Evolutionary conservation across 1,140 invertebrate species (phyloP).

Genomic region (Aphelinus certus): DNA sequence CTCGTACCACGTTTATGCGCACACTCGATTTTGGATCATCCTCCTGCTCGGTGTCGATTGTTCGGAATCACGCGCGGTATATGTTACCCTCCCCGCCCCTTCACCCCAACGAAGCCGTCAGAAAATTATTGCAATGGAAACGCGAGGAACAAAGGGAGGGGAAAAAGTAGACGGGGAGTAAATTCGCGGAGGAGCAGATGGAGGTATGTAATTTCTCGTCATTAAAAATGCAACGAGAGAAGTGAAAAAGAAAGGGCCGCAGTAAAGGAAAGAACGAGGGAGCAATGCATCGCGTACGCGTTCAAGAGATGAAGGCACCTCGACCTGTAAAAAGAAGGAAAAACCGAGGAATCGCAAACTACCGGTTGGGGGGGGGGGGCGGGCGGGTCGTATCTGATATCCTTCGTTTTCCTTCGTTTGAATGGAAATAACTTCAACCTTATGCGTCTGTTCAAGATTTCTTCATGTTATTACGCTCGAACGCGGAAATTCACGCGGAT

Average conservation of each 20-base stretch:
- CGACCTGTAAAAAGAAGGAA: slow-evolving; percentile 37
- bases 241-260: slow-evolving; percentile 15
- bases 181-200: neutral
- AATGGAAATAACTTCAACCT: neutral
- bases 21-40: too few species aligned
- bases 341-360: slow-evolving; percentile 62
- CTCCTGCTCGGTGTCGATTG: too few species aligned
- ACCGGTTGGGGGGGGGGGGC: slow-evolving; percentile 50
- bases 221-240: slow-evolving; percentile 20
- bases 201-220: slow-evolving; percentile 27
- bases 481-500: too few species aligned
- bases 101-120: too few species aligned
- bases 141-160: too few species aligned
- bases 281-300: neutral
- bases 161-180: too few species aligned
- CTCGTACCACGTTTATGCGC: too few species aligned
- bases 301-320: too few species aligned
- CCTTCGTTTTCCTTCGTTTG: slow-evolving; percentile 35
- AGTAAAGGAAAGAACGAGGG: slow-evolving; percentile 23
- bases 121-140: too few species aligned
- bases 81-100: too few species aligned
- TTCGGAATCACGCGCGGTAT: too few species aligned
- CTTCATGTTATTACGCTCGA: too few species aligned
- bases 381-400: slow-evolving; percentile 64
- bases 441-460: slow-evolving; percentile 31